A percentile compares a stretch with the other conserved stretches of the same genome.
Conservation (phyloP, 2,113 vertebrate species). For the Rhinichthys klamathensis region DNA sequence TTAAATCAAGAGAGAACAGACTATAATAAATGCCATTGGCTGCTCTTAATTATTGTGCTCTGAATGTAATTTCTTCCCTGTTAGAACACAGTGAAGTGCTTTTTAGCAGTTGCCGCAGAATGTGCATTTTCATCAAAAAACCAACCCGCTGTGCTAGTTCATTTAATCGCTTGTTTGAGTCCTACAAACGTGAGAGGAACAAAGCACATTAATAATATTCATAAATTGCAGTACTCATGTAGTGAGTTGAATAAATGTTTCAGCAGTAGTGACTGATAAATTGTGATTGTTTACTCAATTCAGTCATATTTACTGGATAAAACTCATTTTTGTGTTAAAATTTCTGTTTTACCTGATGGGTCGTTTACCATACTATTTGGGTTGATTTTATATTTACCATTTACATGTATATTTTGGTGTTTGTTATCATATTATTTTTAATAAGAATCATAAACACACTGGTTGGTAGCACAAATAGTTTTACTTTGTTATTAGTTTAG, state of each 20-base stretch:
- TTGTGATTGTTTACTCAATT: neutral
- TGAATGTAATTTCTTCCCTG: neutral
- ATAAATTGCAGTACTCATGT: neutral
- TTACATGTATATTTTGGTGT: too few species aligned
- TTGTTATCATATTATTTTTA: too few species aligned
- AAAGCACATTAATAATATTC: conserved; percentile 8
- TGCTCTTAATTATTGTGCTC: neutral
- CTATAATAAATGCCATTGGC: neutral
- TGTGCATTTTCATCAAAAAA: neutral
- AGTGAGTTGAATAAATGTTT: neutral
- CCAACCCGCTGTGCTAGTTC: neutral
- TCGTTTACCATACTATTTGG: neutral
- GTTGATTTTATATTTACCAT: neutral
- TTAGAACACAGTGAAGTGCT: neutral
- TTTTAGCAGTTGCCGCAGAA: neutral
- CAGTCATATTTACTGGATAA: neutral
- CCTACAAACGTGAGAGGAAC: conserved; percentile 9
- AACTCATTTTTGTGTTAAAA: neutral
- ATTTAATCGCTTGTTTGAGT: conserved; percentile 5
- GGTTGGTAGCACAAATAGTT: too few species aligned
- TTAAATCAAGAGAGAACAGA: neutral
- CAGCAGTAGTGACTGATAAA: neutral
- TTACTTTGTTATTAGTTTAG: too few species aligned
- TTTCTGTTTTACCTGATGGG: neutral
- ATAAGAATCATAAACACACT: too few species aligned